Base-by-base conservation (phyloP, 2,888 invertebrate genomes). In the Subacronicta megacephala region DNA sequence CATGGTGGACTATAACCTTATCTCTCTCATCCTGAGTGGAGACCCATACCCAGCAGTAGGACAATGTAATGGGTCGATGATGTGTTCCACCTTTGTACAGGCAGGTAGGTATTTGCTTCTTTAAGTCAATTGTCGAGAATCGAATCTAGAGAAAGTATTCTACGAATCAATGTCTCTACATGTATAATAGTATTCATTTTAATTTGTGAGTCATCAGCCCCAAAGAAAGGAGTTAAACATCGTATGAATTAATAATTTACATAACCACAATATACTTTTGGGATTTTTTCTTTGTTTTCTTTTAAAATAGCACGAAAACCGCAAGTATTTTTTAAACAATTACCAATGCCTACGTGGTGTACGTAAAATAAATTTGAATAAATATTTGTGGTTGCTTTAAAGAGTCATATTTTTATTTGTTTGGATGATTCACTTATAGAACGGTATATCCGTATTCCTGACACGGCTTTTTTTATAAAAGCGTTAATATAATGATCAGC, bases 71-170 rank as follows among this genome's bases (percentile, higher is more conserved):
- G n/a, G n/a, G n/a, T n/a, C n/a, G n/a, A n/a, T n/a, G n/a, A n/a
- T n/a, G n/a, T n/a, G n/a, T n/a, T n/a, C n/a, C n/a, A n/a, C n/a
- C n/a, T n/a, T n/a, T n/a, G n/a, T n/a, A n/a, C n/a, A n/a, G n/a
- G n/a, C n/a, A n/a, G n/a, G n/a, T n/a, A n/a, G n/a, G n/a, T n/a
- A n/a, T n/a, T n/a, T 31, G 7, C 6, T 46, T 36, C 20, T 43
- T 15, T 56, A 40, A 46, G 43, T 62, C 45, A 46, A n/a, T 33
- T 37, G n/a, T 12, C n/a, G 53, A 53, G 13, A 18, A 18, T n/a
- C 20, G 35, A 17, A 51, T 44, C 3, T 35, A 7, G 16, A 41
- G 64, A 68, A 65, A 65, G 63, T 40, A 15, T 69, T 69, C 52
- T 17, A 7, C 20, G 52, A 52, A 63, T 31, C 4, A 6, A 12